Conservation (phyloP, 2,888 invertebrate genomes). For the Bembecia ichneumoniformis region DNA sequence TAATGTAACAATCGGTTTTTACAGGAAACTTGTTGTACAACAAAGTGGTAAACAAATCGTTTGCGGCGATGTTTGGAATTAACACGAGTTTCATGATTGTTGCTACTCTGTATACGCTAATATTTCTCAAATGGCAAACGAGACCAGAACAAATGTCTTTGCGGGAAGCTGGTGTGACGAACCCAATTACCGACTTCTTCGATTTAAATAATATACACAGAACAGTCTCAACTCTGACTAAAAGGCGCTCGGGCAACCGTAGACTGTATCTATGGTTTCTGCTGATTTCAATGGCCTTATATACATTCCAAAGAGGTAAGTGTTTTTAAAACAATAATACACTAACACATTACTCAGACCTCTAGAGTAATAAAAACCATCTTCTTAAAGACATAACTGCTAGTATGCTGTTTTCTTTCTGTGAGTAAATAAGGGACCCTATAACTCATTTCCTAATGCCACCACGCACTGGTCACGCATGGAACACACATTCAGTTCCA, state of each 20-base stretch:
- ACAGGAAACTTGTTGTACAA: conserved; percentile 78
- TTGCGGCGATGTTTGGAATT: conserved; percentile 80
- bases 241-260: conserved; percentile 69
- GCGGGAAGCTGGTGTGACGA: conserved; percentile 68
- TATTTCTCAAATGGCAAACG: conserved; percentile 80
- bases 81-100: conserved; percentile 75
- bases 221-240: conserved; percentile 75
- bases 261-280: conserved; percentile 77
- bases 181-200: conserved; percentile 79
- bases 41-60: conserved; percentile 75
- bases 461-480: no score
- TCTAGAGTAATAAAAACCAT: no score
- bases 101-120: conserved; percentile 76
- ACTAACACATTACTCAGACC: no score
- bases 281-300: conserved; percentile 82
- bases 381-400: no score
- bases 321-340: no score
- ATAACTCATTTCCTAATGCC: no score
- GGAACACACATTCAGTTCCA: no score
- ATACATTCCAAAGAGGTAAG: conserved; percentile 82
- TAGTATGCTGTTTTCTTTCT: no score
- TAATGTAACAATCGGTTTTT: conserved; percentile 8
- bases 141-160: conserved; percentile 74
- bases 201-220: conserved; percentile 77
- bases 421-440: no score